Conservation (phyloP, 2,888 invertebrate genomes). For the Drosophila parthenogenetica region DNA sequence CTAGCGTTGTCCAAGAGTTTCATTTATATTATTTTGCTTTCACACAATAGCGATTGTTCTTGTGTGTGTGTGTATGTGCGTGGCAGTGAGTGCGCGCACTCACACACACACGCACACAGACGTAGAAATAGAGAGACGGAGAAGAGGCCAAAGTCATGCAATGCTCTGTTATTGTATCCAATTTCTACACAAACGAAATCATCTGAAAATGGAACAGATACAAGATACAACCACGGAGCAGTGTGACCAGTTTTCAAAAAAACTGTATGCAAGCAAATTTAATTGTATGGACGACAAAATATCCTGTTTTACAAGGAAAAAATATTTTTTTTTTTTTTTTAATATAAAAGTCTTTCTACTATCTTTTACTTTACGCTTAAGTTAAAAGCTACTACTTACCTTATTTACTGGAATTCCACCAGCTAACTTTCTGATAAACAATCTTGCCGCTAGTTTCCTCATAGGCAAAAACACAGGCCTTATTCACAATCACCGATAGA, state of each 20-base stretch:
- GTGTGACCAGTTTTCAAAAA: slow-evolving; percentile 8
- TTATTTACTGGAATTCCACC: slow-evolving; percentile 61
- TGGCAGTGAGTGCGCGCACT: slow-evolving; percentile 32
- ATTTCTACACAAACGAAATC: slow-evolving; percentile 48
- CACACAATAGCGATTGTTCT: slow-evolving; percentile 29
- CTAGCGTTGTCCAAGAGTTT: slow-evolving; percentile 54
- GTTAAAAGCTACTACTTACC: slow-evolving; percentile 10
- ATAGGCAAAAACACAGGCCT: slow-evolving; percentile 90
- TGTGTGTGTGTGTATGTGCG: slow-evolving; percentile 12
- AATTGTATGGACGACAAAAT: neutral
- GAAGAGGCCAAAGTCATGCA: slow-evolving; percentile 43
- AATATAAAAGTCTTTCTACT: too few relatives aligned
- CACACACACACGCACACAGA: slow-evolving; percentile 6
- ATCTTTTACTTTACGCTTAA: neutral
- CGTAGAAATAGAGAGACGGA: slow-evolving; percentile 24
- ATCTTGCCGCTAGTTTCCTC: slow-evolving; percentile 29
- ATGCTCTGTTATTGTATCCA: slow-evolving; percentile 66
- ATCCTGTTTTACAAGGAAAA: neutral
- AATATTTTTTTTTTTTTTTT: too few relatives aligned
- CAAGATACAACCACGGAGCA: neutral
- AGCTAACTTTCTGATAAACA: slow-evolving; percentile 56
- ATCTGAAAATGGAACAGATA: slow-evolving; percentile 31
- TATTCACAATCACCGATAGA: slow-evolving; percentile 91
- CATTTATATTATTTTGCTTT: slow-evolving; percentile 47
- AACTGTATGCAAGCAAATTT: neutral